Percentiles rank a stretch among this genome's conserved stretches.
Conservation (phyloP, 2,113 vertebrate genomes). For the Psettodes erumei region DNA sequence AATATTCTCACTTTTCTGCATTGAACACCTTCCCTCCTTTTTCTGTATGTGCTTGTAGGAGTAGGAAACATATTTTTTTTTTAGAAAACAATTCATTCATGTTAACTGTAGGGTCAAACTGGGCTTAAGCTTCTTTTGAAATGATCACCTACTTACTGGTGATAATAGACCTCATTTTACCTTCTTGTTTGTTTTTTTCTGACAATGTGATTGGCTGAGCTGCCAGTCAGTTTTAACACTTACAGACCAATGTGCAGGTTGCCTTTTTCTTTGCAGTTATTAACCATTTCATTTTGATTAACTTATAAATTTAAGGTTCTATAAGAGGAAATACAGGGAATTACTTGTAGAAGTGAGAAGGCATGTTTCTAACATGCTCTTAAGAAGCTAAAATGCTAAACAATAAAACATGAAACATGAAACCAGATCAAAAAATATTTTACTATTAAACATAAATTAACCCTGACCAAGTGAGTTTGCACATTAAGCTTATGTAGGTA, state of each 20-base stretch:
- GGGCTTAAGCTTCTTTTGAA: too few relatives aligned
- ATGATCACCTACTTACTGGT: background rate
- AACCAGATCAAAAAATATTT: background rate
- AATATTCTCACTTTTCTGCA: background rate
- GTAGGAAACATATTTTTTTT: background rate
- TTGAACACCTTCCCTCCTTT: background rate
- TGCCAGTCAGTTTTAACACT: background rate
- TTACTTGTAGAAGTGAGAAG: background rate
- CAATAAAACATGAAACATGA: too few relatives aligned
- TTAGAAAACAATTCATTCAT: too few relatives aligned
- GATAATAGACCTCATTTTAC: background rate
- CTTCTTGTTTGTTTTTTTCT: background rate
- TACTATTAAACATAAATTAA: background rate
- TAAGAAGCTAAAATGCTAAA: background rate
- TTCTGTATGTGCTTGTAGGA: too few relatives aligned
- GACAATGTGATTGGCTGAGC: background rate
- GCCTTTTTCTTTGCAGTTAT: background rate
- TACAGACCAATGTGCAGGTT: background rate
- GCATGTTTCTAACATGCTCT: background rate
- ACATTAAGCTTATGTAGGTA: background rate
- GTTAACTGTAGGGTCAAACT: too few relatives aligned
- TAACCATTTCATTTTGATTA: constrained; percentile 12
- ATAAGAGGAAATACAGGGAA: background rate
- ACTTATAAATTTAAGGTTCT: background rate
- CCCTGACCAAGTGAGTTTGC: background rate